These are phyloP conservation scores for Carabus problematicus DNA, from an alignment of 2,888 invertebrate genomes.

Conservation along the genomic window DNA sequence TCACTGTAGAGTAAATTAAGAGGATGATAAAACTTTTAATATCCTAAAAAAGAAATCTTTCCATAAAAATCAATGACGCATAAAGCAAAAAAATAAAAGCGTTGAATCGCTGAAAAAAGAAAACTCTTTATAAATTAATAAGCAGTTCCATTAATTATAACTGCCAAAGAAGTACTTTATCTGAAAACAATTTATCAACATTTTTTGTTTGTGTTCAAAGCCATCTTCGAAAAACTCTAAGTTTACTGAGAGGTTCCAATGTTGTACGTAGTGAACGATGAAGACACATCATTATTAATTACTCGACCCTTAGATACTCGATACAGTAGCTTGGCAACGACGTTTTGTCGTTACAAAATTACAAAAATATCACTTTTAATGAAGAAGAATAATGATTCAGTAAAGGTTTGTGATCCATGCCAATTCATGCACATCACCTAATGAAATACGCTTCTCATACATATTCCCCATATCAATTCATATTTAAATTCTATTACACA, in stretches of 20 bases:
- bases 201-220: constrained; percentile 16
- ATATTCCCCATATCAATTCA: too few species aligned
- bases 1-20: constrained; percentile 2
- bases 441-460: too few species aligned
- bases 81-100: too few species aligned
- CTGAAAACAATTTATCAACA: constrained; percentile 29
- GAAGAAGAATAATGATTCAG: too few species aligned
- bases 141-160: constrained; percentile 29
- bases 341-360: too few species aligned
- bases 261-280: constrained; percentile 24
- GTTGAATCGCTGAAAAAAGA: constrained; percentile 1
- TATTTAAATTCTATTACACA: too few species aligned
- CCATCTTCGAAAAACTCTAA: constrained; percentile 18
- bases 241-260: constrained; percentile 5
- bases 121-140: constrained; percentile 23
- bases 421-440: too few species aligned
- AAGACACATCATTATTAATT: too few species aligned
- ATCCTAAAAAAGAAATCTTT: not conserved
- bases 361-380: too few species aligned
- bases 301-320: too few species aligned
- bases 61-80: constrained; percentile 9
- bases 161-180: constrained; percentile 30
- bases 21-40: constrained; percentile 15
- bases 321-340: too few species aligned
- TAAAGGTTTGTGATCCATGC: too few species aligned